Evolutionary conservation across 2,888 invertebrate species (phyloP).

Genomic region (Drosophila rellima): DNA sequence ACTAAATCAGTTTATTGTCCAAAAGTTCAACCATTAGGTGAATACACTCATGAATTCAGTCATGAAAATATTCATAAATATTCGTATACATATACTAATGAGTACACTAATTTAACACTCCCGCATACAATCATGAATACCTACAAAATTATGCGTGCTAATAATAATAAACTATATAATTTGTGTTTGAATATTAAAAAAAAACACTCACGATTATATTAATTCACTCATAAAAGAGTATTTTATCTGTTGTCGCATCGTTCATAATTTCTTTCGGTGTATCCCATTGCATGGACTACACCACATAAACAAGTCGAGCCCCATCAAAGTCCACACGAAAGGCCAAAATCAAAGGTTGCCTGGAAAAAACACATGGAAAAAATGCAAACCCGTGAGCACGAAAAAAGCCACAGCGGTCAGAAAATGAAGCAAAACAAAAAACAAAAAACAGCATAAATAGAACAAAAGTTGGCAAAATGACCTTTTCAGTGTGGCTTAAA

Average conservation of each 20-base stretch:
- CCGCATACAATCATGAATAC: neutral
- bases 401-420: conserved; percentile 31
- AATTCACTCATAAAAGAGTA: neutral
- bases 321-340: conserved; percentile 61
- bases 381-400: conserved; percentile 35
- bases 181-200: too few relatives aligned
- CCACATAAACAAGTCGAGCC: conserved; percentile 54
- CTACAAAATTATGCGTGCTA: neutral
- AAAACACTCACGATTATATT: neutral
- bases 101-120: neutral
- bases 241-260: neutral
- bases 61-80: too few relatives aligned
- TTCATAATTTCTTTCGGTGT: conserved; percentile 42
- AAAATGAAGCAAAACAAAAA: conserved; percentile 24
- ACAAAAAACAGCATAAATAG: conserved; percentile 68
- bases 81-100: too few relatives aligned
- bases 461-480: conserved; percentile 76
- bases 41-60: neutral
- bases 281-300: conserved; percentile 53
- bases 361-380: conserved; percentile 38
- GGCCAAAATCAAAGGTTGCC: conserved; percentile 70
- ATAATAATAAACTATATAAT: neutral
- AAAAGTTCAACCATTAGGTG: neutral
- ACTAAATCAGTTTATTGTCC: neutral
- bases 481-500: conserved; percentile 76